phyloP scores from a whole-genome alignment of 1,140 invertebrate genomes.

The Bombus soroeensis region DNA sequence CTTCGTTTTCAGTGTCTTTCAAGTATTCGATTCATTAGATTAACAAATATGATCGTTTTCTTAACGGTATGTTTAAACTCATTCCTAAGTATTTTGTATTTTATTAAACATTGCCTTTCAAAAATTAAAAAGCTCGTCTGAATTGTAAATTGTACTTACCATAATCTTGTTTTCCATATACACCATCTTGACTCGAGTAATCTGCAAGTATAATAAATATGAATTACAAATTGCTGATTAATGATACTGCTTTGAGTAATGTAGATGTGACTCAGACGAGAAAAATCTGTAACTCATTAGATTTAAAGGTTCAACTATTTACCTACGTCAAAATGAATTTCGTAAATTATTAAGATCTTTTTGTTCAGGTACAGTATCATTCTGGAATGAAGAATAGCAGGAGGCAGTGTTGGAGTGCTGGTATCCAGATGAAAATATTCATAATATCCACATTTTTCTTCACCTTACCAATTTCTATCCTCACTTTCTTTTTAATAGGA shows the following conservation, averaged over 20 bases:
- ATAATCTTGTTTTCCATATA: slow-evolving; percentile 81
- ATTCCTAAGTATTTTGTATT: background rate
- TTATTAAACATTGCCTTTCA: background rate
- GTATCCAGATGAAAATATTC: slow-evolving; percentile 41
- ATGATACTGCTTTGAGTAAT: slow-evolving; percentile 3
- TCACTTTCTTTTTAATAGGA: background rate
- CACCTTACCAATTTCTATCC: background rate
- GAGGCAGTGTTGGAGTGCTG: slow-evolving; percentile 72
- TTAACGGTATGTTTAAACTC: background rate
- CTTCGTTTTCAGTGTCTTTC: background rate
- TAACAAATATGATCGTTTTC: slow-evolving; percentile 20
- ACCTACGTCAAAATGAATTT: slow-evolving; percentile 3
- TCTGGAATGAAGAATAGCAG: slow-evolving; percentile 61
- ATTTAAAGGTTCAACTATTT: slow-evolving; percentile 4
- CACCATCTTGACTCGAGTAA: slow-evolving; percentile 78
- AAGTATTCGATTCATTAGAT: background rate
- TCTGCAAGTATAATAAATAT: slow-evolving; percentile 72
- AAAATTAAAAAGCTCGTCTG: slow-evolving; percentile 44
- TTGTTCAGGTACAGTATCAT: slow-evolving; percentile 5
- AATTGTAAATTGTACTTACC: slow-evolving; percentile 78
- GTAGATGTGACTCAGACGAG: slow-evolving; percentile 61
- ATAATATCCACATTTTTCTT: slow-evolving; percentile 9
- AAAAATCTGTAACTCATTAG: slow-evolving; percentile 50
- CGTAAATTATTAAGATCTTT: background rate
- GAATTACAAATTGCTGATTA: slow-evolving; percentile 9